Evolutionary conservation across 1,140 invertebrate species (phyloP).

Genomic region (Heliconius hewitsoni): DNA sequence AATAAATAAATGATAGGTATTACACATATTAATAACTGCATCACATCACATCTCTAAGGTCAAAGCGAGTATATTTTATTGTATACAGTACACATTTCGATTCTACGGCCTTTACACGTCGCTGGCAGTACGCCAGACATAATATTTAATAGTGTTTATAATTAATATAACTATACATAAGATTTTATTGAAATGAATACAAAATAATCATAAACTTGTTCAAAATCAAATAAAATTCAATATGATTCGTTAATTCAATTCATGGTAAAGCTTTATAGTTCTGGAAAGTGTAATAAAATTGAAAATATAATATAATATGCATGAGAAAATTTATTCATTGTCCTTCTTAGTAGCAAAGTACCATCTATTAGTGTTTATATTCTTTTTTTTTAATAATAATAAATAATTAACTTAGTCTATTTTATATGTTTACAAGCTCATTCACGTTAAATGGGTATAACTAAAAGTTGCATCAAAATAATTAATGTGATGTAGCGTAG

Average conservation of each 20-base stretch:
- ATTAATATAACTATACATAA: background rate
- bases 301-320: background rate
- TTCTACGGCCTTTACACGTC: conserved; percentile 6
- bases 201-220: background rate
- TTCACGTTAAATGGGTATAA: too few relatives aligned
- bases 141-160: conserved; percentile 2
- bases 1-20: background rate
- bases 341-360: background rate
- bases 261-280: background rate
- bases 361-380: background rate
- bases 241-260: background rate
- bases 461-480: too few relatives aligned
- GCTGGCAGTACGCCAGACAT: background rate
- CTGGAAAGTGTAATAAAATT: conserved; percentile 1
- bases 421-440: too few relatives aligned
- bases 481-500: too few relatives aligned
- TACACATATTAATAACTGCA: background rate
- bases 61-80: background rate
- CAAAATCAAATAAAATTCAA: background rate
- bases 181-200: background rate
- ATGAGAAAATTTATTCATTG: background rate
- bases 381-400: too few relatives aligned
- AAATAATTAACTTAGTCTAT: too few relatives aligned
- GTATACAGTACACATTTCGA: background rate
- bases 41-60: background rate